Evolutionary conservation across 2,888 invertebrate species (phyloP).

Genomic region (Oscheius sp.): DNA sequence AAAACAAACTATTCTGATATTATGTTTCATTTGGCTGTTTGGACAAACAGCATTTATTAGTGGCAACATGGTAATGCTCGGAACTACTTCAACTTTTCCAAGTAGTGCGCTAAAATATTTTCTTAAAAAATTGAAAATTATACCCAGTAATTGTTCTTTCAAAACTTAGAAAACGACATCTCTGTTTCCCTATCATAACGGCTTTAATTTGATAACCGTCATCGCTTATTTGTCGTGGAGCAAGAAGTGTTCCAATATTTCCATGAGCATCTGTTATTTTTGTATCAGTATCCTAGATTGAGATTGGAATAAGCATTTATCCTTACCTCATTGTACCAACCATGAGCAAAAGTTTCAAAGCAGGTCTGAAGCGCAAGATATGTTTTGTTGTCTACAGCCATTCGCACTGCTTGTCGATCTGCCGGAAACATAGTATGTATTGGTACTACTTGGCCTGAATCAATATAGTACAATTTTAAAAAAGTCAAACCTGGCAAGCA

Average conservation of each 20-base stretch:
- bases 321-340: not conserved
- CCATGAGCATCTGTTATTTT: not conserved
- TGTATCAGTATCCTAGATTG: not conserved
- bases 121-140: too few relatives aligned
- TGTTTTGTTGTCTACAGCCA: not conserved
- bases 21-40: not conserved
- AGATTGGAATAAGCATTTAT: not conserved
- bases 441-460: constrained; percentile 15
- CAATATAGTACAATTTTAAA: not conserved
- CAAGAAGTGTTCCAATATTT: not conserved
- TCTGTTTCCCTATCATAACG: not conserved
- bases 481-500: constrained; percentile 8
- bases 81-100: not conserved
- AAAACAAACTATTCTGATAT: not conserved
- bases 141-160: constrained; percentile 4
- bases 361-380: constrained; percentile 14
- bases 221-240: not conserved
- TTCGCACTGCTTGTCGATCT: not conserved
- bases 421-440: not conserved
- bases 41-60: not conserved
- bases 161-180: constrained; percentile 10
- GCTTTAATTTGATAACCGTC: constrained; percentile 9
- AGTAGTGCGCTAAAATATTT: not conserved
- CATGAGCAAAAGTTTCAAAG: not conserved
- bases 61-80: not conserved